phyloP scores from a whole-genome alignment of 1,140 invertebrate genomes.

The Plutomurus gul region DNA sequence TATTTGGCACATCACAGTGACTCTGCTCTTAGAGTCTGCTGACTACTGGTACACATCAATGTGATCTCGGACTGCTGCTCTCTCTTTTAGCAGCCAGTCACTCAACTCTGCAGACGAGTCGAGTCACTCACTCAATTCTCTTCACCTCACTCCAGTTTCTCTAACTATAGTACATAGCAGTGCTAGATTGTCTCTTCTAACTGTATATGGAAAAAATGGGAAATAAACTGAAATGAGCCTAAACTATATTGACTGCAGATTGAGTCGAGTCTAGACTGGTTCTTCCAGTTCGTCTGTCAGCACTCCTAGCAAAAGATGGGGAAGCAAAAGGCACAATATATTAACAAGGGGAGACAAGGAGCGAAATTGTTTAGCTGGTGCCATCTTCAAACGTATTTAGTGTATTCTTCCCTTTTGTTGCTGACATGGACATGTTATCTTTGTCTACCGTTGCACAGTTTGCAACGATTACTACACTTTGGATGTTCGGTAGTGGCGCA shows the following conservation, averaged over 20 bases:
- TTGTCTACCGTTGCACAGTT: too few species aligned
- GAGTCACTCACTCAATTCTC: conserved; percentile 20
- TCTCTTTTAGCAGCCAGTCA: background rate
- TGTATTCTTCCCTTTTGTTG: conserved; percentile 1
- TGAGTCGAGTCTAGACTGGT: background rate
- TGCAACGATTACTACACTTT: too few species aligned
- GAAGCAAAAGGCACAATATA: background rate
- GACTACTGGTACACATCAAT: background rate
- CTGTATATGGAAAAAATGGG: too few species aligned
- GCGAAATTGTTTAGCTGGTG: background rate
- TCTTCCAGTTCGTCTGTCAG: too few species aligned
- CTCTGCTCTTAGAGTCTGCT: too few species aligned
- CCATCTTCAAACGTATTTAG: background rate
- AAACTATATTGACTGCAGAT: background rate
- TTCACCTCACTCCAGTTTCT: background rate
- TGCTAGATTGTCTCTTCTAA: background rate
- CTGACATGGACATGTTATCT: conserved; percentile 24
- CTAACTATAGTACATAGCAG: too few species aligned
- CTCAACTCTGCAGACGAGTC: background rate
- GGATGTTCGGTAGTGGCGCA: background rate
- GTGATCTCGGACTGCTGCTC: background rate
- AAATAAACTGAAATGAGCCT: background rate
- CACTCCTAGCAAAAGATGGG: background rate
- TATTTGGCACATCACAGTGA: conserved; percentile 2
- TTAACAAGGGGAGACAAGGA: too few species aligned